phyloP scores from a whole-genome alignment of 2,113 vertebrate genomes.

The Cheirogaleus medius region DNA sequence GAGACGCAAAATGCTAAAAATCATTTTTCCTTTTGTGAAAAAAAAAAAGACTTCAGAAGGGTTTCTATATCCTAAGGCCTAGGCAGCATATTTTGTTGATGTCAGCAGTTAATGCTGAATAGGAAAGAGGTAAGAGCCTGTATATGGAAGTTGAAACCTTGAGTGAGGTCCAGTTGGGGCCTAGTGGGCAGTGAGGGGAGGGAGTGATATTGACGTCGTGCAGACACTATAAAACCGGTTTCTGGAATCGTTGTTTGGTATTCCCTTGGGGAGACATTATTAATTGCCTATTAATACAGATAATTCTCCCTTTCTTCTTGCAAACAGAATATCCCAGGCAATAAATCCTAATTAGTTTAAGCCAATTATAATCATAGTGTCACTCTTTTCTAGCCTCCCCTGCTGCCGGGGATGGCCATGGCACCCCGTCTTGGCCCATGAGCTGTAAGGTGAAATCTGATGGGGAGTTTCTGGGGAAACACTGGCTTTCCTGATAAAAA shows the following conservation, averaged over 20 bases:
- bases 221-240: neutral
- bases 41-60: neutral
- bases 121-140: neutral
- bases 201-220: rapidly evolving
- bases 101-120: neutral
- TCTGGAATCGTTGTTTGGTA: neutral
- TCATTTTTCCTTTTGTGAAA: neutral
- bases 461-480: neutral
- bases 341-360: neutral
- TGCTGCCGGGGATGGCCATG: rapidly evolving
- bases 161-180: rapidly evolving
- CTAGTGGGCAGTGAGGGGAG: neutral
- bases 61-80: neutral
- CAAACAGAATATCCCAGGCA: neutral
- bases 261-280: neutral
- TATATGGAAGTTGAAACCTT: no score
- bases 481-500: neutral
- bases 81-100: neutral
- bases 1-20: neutral
- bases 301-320: conserved; percentile 3
- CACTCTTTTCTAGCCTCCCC: neutral
- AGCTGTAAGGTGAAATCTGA: neutral
- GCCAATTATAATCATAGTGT: neutral
- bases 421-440: neutral
- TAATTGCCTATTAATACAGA: neutral